A percentile compares a stretch with the other conserved stretches of the same genome.
phyloP scores from a whole-genome alignment of 64 coral and sea anemone genomes.

The Acropora tenuis region DNA sequence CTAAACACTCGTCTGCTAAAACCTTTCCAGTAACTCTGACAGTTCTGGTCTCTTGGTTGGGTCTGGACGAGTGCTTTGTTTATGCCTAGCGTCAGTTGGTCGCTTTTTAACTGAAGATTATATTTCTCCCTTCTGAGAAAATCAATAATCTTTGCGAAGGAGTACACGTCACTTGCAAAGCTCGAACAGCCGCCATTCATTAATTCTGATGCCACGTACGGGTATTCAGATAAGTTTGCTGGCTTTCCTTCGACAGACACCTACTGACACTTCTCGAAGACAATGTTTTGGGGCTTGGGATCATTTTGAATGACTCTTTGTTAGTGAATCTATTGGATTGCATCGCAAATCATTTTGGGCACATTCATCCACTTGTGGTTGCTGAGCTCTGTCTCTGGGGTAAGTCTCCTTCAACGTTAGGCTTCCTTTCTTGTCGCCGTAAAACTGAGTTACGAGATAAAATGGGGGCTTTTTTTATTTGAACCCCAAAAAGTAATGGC shows the following conservation, averaged over 20 bases:
- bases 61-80: no score
- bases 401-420: neutral
- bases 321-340: neutral
- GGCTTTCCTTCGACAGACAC: neutral
- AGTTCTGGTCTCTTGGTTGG: neutral
- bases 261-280: neutral
- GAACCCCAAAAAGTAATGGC: conserved; percentile 22
- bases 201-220: neutral
- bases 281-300: neutral
- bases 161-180: no score
- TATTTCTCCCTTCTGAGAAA: no score
- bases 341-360: neutral
- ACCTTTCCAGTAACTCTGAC: no score
- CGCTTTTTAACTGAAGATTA: no score
- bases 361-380: neutral
- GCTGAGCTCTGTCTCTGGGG: neutral
- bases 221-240: neutral
- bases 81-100: no score
- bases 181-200: no score
- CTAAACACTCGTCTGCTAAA: no score
- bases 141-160: no score
- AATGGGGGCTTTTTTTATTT: neutral
- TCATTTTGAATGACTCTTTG: neutral
- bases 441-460: neutral
- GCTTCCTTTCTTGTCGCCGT: conserved; percentile 9